Evolutionary conservation across 1,140 invertebrate species (phyloP).

Genomic region (Aphis craccivora): DNA sequence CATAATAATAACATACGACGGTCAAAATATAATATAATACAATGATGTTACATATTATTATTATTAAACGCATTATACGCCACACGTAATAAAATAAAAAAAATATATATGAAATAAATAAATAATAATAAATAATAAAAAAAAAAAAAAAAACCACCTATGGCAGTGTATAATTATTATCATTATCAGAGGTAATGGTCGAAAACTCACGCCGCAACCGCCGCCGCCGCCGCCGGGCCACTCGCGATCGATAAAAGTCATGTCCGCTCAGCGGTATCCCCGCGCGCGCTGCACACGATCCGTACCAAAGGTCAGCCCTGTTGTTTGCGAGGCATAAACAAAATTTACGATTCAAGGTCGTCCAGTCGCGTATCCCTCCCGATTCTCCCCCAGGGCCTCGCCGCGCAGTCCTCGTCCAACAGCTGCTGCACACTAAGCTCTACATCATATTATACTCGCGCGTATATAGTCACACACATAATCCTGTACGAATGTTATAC

Average conservation of each 20-base stretch:
- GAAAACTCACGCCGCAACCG: background rate
- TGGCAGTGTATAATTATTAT: constrained; percentile 21
- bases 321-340: background rate
- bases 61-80: background rate
- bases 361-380: background rate
- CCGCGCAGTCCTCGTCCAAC: background rate
- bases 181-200: background rate
- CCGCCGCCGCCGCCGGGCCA: background rate
- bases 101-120: too few species aligned
- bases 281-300: background rate
- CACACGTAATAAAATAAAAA: too few species aligned
- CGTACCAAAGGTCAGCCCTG: constrained; percentile 26
- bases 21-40: background rate
- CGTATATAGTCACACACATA: too few species aligned
- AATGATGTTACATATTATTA: background rate
- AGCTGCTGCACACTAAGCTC: background rate
- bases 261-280: background rate
- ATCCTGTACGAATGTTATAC: too few species aligned
- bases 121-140: background rate
- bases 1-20: background rate
- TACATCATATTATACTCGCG: too few species aligned
- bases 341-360: background rate
- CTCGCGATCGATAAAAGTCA: constrained; percentile 32
- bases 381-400: background rate
- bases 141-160: background rate